These are phyloP conservation scores for Sycobia sp. DNA, from an alignment of 1,140 invertebrate species.

Conservation along the genomic window DNA sequence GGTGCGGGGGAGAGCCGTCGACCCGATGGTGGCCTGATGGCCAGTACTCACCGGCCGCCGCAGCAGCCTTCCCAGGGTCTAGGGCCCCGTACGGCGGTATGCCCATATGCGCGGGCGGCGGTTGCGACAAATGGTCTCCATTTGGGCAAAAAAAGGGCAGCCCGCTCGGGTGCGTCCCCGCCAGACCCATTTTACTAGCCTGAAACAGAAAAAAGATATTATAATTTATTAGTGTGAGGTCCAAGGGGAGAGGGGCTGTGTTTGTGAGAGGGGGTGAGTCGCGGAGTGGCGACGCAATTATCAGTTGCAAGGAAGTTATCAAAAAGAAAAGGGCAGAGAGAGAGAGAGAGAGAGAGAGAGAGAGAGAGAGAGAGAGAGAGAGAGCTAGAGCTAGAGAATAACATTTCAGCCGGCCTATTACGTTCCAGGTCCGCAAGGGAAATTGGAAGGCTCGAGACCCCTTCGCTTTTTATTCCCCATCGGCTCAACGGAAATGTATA, in stretches of 20 bases:
- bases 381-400: constrained; percentile 33
- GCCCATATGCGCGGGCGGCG: constrained; percentile 96
- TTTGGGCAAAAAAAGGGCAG: constrained; percentile 91
- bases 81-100: constrained; percentile 88
- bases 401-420: constrained; percentile 11
- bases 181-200: constrained; percentile 89
- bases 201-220: constrained; percentile 64
- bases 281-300: constrained; percentile 17
- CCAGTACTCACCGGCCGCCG: constrained; percentile 64
- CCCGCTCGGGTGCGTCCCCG: constrained; percentile 69
- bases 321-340: too few relatives aligned
- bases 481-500: background rate
- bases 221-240: too few relatives aligned
- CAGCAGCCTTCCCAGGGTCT: constrained; percentile 72
- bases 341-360: background rate
- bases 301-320: too few relatives aligned
- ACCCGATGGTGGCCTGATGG: constrained; percentile 25
- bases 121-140: constrained; percentile 81
- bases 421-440: constrained; percentile 2
- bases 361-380: too few relatives aligned
- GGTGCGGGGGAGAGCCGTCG: constrained; percentile 48
- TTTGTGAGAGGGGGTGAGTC: too few relatives aligned
- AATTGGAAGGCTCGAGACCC: constrained; percentile 15
- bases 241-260: too few relatives aligned
- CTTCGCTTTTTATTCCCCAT: constrained; percentile 16